phyloP scores from a whole-genome alignment of 2,888 invertebrate species.

The Diloba caeruleocephala region DNA sequence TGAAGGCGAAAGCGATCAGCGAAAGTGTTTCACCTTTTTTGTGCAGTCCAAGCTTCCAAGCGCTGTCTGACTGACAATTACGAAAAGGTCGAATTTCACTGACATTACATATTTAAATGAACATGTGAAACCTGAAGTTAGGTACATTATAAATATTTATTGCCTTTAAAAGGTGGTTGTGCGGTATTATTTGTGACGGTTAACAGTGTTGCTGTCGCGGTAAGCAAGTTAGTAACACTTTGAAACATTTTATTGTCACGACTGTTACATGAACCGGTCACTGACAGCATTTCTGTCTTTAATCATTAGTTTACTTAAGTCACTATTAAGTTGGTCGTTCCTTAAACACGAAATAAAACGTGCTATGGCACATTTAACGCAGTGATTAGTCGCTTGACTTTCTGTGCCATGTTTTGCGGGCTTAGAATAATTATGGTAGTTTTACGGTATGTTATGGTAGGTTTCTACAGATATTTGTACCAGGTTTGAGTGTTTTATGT shows the following conservation, averaged over 20 bases:
- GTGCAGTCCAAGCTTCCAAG: slow-evolving; percentile 41
- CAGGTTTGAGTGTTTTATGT: too few species aligned
- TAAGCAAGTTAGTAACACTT: slow-evolving; percentile 26
- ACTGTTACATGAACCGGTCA: slow-evolving; percentile 27
- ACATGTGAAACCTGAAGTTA: slow-evolving; percentile 2
- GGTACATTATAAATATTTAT: slow-evolving; percentile 18
- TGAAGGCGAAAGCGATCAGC: slow-evolving; percentile 82
- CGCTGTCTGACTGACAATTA: slow-evolving; percentile 47
- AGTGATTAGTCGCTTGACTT: too few species aligned
- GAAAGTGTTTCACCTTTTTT: slow-evolving; percentile 71
- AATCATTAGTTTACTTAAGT: too few species aligned
- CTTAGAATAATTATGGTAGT: too few species aligned
- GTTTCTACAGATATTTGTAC: too few species aligned
- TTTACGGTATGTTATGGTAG: too few species aligned
- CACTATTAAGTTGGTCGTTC: too few species aligned
- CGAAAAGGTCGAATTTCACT: slow-evolving; percentile 66
- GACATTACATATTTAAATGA: slow-evolving; percentile 43
- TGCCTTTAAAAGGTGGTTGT: slow-evolving; percentile 12
- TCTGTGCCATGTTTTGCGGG: too few species aligned
- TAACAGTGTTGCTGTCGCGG: slow-evolving; percentile 13
- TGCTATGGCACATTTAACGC: too few species aligned
- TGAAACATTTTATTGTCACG: slow-evolving; percentile 28
- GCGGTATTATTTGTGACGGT: slow-evolving; percentile 15
- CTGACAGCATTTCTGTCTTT: slow-evolving; percentile 12
- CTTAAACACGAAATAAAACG: too few species aligned